Conservation (phyloP, 1,140 invertebrate species). For the Parapsyche elsis region DNA sequence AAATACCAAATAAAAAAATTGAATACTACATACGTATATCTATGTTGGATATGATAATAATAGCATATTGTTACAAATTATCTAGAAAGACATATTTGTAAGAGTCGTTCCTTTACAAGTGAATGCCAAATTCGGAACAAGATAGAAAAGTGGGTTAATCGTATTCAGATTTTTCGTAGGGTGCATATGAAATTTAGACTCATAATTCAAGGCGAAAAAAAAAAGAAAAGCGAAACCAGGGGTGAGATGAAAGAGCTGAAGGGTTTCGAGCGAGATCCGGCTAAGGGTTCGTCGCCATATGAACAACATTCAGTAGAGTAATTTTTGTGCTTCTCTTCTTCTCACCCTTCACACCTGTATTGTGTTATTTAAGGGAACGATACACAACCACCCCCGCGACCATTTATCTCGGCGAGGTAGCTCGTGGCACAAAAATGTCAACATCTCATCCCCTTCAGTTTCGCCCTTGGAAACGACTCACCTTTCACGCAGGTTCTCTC, state of each 20-base stretch:
- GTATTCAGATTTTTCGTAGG: conserved; percentile 6
- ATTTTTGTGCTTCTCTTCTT: background rate
- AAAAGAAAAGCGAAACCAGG: background rate
- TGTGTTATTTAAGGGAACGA: conserved; percentile 16
- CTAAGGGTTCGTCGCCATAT: background rate
- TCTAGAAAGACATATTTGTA: background rate
- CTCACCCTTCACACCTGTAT: conserved; percentile 11
- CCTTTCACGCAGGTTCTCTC: background rate
- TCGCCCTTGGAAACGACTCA: background rate
- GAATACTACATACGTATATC: background rate
- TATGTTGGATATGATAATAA: background rate
- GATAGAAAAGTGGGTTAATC: conserved; percentile 20
- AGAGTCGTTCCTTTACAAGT: background rate
- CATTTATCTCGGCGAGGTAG: conserved; percentile 8
- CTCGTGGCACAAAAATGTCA: conserved; percentile 26
- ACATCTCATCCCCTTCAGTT: background rate
- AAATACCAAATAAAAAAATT: too few species aligned
- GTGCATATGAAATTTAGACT: conserved; percentile 17
- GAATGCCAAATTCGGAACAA: background rate
- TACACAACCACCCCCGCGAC: background rate
- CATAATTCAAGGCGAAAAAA: conserved; percentile 1
- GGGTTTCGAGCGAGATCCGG: too few species aligned
- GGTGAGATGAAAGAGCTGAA: background rate
- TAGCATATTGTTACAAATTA: conserved; percentile 7
- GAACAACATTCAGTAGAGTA: background rate